Conservation (phyloP, 2,113 vertebrate genomes). For the Tragelaphus imberbis region DNA sequence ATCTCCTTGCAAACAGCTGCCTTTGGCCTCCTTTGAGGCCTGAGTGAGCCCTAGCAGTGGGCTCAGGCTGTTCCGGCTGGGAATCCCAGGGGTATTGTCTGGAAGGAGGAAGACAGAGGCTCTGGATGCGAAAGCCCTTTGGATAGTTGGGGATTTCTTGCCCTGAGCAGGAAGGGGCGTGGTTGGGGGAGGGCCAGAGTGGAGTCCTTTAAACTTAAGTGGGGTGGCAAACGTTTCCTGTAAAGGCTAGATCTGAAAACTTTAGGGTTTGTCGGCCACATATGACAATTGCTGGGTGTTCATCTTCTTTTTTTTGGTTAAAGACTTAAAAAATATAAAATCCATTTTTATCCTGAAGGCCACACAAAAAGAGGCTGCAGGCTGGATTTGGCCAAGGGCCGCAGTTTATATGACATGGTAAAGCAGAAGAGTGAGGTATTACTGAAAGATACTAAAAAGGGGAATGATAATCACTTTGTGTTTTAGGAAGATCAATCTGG, state of each 20-base stretch:
- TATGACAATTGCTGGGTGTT: neutral
- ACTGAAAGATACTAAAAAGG: neutral
- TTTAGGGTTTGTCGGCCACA: neutral
- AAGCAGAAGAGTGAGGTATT: neutral
- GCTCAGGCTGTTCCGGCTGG: neutral
- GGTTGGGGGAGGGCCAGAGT: neutral
- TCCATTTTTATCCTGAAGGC: neutral
- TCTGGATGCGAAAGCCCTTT: neutral
- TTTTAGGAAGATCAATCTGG: neutral
- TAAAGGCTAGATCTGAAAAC: neutral
- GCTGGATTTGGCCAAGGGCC: neutral
- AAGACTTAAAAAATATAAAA: neutral
- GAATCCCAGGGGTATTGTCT: neutral
- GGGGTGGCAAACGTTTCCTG: neutral
- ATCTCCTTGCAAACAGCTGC: neutral
- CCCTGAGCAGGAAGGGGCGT: rapidly evolving
- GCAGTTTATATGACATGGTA: neutral
- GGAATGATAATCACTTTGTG: neutral
- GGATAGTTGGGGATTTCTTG: neutral
- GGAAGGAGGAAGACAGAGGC: neutral
- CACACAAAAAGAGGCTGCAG: neutral
- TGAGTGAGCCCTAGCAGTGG: neutral
- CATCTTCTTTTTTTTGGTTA: neutral
- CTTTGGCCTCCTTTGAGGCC: neutral
- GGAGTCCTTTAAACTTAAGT: neutral